Base-by-base conservation (phyloP, 2,797 vertebrate genomes). In the Selene dorsalis region DNA sequence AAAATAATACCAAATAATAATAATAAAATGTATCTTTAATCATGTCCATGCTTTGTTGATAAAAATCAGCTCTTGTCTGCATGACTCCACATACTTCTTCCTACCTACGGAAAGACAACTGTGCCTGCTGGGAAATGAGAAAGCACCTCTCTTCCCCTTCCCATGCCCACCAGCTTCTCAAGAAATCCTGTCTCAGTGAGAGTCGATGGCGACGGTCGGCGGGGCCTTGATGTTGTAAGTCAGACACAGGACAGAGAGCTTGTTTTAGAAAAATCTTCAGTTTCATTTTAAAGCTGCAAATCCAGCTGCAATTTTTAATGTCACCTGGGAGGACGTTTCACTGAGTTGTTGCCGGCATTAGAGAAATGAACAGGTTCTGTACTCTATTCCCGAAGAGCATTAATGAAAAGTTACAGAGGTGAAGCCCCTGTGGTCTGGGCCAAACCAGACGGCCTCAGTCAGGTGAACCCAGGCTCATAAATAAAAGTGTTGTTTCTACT, bases 101-200 rank as follows among this genome's bases (percentile, higher is more conserved):
- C 35, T 11, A 58, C 57, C 26, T 63, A 55, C 52, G 73, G 14
- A 56, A 43, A 70, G 57, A 69, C 69, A 72, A 20, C 73, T 63
- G n/a, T 75, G 66, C 58, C 28, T 35, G 24, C 35, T 69, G 73
- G 48, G 63, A 84, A 80, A 84, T 83, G 86, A 82, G 88, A 90
- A 87, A 62, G 45, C 69, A 39, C 62, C n/a, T 13, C 24, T 82
- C 77, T 83, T 92, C 92, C 83, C 87, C 86, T 93, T 91, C 87
- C 83, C 87, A 90, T 89, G 83, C 77, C 65, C 55, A 80, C 53
- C 35, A 69, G 50, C 58, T 69, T 67, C 82, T 6, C 28, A 57
- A 86, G 84, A 89, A 88, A 89, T 88, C 84, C 88, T 84, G 77
- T 79, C 79, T 72, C 64, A 81, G 81, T 80, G 75, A 69, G 60